A percentile compares a stretch with the other conserved stretches of the same genome.
Evolutionary conservation across 2,888 invertebrate genomes (phyloP).

Genomic region (Tridacna gigas): DNA sequence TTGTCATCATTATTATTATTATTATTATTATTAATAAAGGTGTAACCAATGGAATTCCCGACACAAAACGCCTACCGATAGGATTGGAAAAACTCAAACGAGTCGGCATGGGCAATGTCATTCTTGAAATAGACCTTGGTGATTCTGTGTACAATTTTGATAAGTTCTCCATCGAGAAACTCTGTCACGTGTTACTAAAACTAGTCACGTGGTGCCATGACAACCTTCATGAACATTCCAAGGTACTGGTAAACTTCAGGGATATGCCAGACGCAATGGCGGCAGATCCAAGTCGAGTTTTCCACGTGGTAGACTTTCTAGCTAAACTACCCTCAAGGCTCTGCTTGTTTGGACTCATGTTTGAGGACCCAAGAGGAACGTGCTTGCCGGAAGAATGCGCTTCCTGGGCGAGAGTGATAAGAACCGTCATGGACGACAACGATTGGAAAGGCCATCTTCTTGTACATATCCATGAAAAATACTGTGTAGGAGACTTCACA

Average conservation of each 20-base stretch:
- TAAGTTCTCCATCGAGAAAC: slow-evolving; percentile 2
- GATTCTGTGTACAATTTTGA: not conserved
- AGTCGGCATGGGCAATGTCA: not conserved
- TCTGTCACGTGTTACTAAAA: slow-evolving; percentile 25
- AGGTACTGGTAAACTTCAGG: slow-evolving; percentile 34
- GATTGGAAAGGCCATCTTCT: slow-evolving; percentile 46
- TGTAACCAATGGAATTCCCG: slow-evolving; percentile 2
- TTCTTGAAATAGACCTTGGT: slow-evolving; percentile 10
- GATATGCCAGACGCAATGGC: slow-evolving; percentile 44
- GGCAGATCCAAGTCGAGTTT: not conserved
- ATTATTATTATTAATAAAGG: not conserved
- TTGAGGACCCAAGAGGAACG: slow-evolving; percentile 36
- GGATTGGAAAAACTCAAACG: not conserved
- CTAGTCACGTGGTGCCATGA: slow-evolving; percentile 24
- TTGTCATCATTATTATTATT: too few relatives aligned
- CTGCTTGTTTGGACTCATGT: slow-evolving; percentile 26
- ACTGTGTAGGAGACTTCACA: slow-evolving; percentile 20
- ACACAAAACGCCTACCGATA: not conserved
- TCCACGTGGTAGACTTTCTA: slow-evolving; percentile 13
- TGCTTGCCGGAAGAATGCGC: slow-evolving; percentile 12
- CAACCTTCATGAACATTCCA: slow-evolving; percentile 22
- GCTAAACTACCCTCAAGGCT: not conserved
- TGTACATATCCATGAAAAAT: slow-evolving; percentile 29
- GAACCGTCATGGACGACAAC: slow-evolving; percentile 40
- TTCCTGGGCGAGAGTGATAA: slow-evolving; percentile 27